Base-by-base conservation (phyloP, 2,888 invertebrate species). In the Acronicta alni region DNA sequence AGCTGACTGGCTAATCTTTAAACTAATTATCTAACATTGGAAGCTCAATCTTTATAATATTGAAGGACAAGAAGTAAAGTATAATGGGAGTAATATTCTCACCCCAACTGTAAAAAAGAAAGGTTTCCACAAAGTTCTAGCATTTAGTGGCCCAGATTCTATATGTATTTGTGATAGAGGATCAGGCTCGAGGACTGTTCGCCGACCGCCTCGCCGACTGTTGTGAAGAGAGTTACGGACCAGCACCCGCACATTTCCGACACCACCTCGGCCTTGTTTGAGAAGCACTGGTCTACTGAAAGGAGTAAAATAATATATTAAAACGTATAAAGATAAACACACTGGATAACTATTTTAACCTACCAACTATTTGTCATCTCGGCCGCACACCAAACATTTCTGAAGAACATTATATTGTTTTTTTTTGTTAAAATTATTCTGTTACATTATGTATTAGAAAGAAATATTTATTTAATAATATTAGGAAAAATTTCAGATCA, bases 81-180 rank as follows among this genome's bases (percentile, higher is more conserved):
- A 0, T 32, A 26, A 9, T 32, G 32, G n/a, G n/a, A n/a, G 35
- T n/a, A 5, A 30, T 38, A 61, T 44, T 80, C 94, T 92, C 93
- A 97, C 97, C 84, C 95, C 94, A 51, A 96, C 79, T 48, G 96
- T 95, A 84, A 97, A 97, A 42, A 95, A 84, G 47, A 97, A 90
- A 17, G 96, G 96, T 87, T 95, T 96, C 81, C 95, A 91, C 49
- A 97, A 85, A 67, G 88, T 91, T 44, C 85, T 88, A 14, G 90
- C 72, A 51, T 89, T 81, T 57, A 95, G 77, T 48, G 94, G 92
- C 16, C 92, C 92, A 18, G 90, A 77, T 66, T 94, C 92, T 42
- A 93, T 77, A 52, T 88, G 84, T 56, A 92, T 72, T 72, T 91
- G 84, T 65, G 94, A 91, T 57, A 95, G 62, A 1, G 92, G 92